phyloP scores from a whole-genome alignment of 2,113 vertebrate genomes.

The Misgurnus mizolepis region DNA sequence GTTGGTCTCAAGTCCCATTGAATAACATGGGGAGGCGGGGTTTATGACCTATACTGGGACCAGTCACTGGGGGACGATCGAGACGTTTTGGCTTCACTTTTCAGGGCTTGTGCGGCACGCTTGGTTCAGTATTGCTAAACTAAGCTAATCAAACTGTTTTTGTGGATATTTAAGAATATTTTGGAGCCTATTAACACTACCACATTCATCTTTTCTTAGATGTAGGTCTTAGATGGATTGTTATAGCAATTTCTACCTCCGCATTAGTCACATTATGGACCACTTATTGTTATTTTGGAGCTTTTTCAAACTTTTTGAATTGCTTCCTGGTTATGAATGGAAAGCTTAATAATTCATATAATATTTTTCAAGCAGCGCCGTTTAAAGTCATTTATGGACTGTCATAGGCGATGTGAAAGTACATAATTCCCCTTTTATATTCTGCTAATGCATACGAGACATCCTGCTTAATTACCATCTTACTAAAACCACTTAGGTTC shows the following conservation, averaged over 20 bases:
- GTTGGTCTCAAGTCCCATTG: too few species aligned
- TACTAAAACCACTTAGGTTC: slow-evolving; percentile 22
- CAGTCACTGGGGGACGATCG: too few species aligned
- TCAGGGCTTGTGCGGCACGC: too few species aligned
- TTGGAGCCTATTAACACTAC: slow-evolving; percentile 34
- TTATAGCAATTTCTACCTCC: slow-evolving; percentile 2
- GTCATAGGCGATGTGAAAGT: slow-evolving; percentile 19
- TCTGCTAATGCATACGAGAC: slow-evolving; percentile 21
- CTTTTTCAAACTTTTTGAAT: neutral
- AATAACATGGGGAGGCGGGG: too few species aligned
- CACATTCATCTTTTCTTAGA: slow-evolving; percentile 17
- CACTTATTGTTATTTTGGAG: slow-evolving; percentile 33
- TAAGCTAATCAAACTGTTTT: too few species aligned
- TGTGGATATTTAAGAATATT: neutral
- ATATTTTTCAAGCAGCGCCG: slow-evolving; percentile 3
- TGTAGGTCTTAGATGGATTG: slow-evolving; percentile 39
- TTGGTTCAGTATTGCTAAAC: too few species aligned
- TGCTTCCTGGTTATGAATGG: slow-evolving; percentile 1
- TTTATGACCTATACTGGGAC: too few species aligned
- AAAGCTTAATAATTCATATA: slow-evolving; percentile 11
- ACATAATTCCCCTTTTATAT: slow-evolving; percentile 37
- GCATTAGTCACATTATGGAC: slow-evolving; percentile 26
- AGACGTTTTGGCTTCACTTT: too few species aligned
- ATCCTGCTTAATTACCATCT: slow-evolving; percentile 27
- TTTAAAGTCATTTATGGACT: slow-evolving; percentile 20